These are phyloP conservation scores for Stictocephala bisonia DNA, from an alignment of 2,888 invertebrate genomes.

Conservation along the genomic window DNA sequence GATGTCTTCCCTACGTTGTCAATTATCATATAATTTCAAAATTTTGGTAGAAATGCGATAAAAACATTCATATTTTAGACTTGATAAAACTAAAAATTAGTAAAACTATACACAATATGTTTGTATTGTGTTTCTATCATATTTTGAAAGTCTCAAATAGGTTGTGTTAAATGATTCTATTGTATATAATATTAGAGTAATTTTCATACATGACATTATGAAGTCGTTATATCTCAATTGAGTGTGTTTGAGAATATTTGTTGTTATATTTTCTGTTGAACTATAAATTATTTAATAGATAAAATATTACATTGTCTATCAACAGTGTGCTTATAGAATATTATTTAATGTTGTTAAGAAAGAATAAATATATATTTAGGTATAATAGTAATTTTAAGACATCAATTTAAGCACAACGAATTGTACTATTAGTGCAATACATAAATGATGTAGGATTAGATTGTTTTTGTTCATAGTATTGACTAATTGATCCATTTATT, in stretches of 20 bases:
- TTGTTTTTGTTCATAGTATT: constrained; percentile 31
- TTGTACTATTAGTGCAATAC: constrained; percentile 37
- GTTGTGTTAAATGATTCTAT: constrained; percentile 36
- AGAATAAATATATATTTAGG: constrained; percentile 21
- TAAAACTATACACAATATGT: not conserved
- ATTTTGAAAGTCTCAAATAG: constrained; percentile 26
- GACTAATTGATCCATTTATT: constrained; percentile 21
- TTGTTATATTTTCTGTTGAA: constrained; percentile 42
- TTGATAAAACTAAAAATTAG: too few species aligned
- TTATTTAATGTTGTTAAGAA: constrained; percentile 38
- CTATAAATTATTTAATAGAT: constrained; percentile 38
- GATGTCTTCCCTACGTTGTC: constrained; percentile 42
- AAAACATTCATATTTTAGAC: not conserved
- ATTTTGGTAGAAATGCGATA: not conserved
- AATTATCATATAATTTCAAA: not conserved
- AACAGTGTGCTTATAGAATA: constrained; percentile 38
- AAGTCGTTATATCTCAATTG: constrained; percentile 29
- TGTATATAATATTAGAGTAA: constrained; percentile 38
- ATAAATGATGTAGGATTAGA: constrained; percentile 9
- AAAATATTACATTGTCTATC: constrained; percentile 18
- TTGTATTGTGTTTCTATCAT: not conserved
- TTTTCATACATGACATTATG: constrained; percentile 36
- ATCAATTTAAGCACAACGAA: constrained; percentile 33
- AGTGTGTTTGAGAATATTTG: constrained; percentile 34
- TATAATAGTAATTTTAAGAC: constrained; percentile 23